These are phyloP conservation scores for Bovichtus variegatus DNA, from an alignment of 2,797 vertebrate genomes.

Conservation along the genomic window DNA sequence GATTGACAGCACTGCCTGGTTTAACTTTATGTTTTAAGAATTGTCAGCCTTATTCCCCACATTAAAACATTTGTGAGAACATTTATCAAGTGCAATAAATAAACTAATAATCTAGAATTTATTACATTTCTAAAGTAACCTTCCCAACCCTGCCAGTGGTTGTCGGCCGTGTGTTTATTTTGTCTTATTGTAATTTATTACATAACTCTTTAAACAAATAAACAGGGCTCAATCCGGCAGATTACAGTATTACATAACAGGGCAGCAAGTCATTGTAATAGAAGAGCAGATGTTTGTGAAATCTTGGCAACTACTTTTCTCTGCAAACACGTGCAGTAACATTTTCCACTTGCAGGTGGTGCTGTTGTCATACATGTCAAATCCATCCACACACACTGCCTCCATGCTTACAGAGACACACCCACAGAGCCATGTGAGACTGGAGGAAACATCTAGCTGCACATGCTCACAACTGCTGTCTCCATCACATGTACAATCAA, in stretches of 20 bases:
- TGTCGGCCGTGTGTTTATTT: not conserved
- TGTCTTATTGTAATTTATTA: not conserved
- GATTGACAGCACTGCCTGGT: too few relatives aligned
- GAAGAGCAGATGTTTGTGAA: constrained; percentile 7
- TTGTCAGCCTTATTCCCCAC: too few relatives aligned
- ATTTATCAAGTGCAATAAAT: too few relatives aligned
- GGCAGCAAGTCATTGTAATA: not conserved
- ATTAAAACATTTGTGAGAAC: too few relatives aligned
- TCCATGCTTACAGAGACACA: constrained; percentile 51
- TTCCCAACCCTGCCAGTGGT: not conserved
- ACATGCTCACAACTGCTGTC: constrained; percentile 1
- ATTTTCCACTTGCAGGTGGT: constrained; percentile 80
- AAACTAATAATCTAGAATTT: too few relatives aligned
- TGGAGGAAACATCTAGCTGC: constrained; percentile 15
- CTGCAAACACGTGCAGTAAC: constrained; percentile 68
- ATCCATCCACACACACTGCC: not conserved
- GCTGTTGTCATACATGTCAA: constrained; percentile 77
- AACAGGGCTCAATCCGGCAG: not conserved
- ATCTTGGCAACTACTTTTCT: constrained; percentile 4
- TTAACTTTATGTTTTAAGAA: too few relatives aligned
- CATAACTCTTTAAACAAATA: not conserved
- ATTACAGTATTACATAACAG: not conserved
- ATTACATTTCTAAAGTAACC: too few relatives aligned
- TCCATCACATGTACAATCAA: not conserved
- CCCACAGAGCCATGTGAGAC: constrained; percentile 67